Conservation (phyloP, 2,797 vertebrate species). For the Cercopithecus diana region DNA sequence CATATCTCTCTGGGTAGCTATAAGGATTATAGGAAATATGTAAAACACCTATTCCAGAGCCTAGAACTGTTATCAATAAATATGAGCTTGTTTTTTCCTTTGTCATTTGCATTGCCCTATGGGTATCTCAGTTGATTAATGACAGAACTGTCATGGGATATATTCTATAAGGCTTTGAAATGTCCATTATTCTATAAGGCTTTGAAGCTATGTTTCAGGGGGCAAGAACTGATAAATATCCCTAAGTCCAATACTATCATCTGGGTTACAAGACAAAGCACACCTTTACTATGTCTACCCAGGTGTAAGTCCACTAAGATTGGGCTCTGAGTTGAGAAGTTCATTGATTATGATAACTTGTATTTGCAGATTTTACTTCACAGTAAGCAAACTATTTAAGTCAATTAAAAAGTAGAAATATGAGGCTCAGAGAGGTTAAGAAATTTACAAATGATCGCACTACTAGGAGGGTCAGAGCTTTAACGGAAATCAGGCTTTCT, state of each 20-base stretch:
- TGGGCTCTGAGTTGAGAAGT: background rate
- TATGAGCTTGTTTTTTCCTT: background rate
- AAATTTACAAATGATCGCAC: background rate
- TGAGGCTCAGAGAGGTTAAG: background rate
- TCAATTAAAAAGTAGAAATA: conserved; percentile 21
- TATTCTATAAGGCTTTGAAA: conserved; percentile 30
- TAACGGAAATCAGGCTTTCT: background rate
- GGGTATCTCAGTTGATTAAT: background rate
- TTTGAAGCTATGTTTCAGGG: background rate
- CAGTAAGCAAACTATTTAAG: background rate
- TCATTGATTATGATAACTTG: background rate
- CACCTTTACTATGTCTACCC: background rate
- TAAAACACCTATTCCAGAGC: background rate
- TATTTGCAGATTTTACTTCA: background rate
- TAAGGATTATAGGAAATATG: conserved; percentile 1
- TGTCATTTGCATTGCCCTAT: conserved; percentile 22
- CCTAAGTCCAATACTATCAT: background rate
- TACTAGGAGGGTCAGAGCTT: background rate
- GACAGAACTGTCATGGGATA: background rate
- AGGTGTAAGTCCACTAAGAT: background rate
- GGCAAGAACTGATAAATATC: background rate
- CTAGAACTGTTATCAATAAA: conserved; percentile 28
- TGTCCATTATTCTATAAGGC: background rate
- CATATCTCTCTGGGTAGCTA: background rate
- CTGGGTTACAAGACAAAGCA: background rate